Conservation (phyloP, 2,888 invertebrate genomes). For the Nephrotoma flavescens region DNA sequence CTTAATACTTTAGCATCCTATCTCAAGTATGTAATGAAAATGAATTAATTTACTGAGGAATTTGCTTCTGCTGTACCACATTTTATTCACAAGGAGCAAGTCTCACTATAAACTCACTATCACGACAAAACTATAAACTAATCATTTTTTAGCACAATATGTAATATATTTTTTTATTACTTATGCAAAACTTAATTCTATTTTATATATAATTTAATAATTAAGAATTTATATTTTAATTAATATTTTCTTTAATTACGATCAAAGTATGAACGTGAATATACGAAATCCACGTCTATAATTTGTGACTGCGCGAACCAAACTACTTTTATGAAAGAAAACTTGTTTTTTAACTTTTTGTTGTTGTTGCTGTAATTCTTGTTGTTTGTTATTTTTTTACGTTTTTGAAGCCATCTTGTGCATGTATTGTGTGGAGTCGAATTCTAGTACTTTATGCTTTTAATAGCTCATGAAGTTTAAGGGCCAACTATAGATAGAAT, state of each 20-base stretch:
- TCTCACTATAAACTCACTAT: background rate
- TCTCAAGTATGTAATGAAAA: background rate
- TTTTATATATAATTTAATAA: background rate
- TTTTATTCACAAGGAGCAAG: background rate
- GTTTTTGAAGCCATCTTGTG: background rate
- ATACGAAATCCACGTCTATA: slow-evolving; percentile 22
- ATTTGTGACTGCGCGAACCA: slow-evolving; percentile 28
- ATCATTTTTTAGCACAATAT: background rate
- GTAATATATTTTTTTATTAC: background rate
- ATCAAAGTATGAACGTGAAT: background rate
- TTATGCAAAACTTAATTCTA: background rate
- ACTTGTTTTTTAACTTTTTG: slow-evolving; percentile 23
- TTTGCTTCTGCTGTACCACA: background rate
- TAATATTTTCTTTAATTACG: background rate
- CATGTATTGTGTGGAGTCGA: background rate
- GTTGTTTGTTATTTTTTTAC: background rate
- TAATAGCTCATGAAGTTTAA: background rate
- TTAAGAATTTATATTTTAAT: background rate
- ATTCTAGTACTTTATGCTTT: background rate
- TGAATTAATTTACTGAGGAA: background rate
- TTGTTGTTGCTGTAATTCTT: background rate
- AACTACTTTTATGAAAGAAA: slow-evolving; percentile 24
- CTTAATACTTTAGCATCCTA: background rate
- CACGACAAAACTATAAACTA: background rate
- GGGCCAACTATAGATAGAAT: no score